Conservation (phyloP, 2,113 vertebrate species). For the Caloenas nicobarica region DNA sequence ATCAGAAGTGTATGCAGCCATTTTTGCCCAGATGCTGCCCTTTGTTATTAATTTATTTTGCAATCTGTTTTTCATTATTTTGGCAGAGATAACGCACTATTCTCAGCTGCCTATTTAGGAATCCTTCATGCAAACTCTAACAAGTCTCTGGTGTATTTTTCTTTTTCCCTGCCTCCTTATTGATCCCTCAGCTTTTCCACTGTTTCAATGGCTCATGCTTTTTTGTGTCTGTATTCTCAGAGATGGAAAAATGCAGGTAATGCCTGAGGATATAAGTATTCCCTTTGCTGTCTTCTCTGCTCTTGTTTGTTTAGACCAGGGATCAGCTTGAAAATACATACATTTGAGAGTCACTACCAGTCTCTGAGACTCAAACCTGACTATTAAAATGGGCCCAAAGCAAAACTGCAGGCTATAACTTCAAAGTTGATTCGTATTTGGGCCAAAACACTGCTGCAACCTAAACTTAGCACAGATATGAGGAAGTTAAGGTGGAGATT, state of each 20-base stretch:
- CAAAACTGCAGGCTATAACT: background rate
- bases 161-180: background rate
- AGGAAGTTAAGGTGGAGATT: background rate
- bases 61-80: conserved; percentile 41
- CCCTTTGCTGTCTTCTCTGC: background rate
- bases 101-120: conserved; percentile 15
- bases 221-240: background rate
- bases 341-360: background rate
- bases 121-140: background rate
- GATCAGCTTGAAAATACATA: background rate
- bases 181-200: background rate
- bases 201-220: background rate
- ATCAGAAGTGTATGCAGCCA: background rate
- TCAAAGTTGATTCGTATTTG: background rate
- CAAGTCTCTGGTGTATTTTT: background rate
- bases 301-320: background rate
- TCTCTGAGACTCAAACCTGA: background rate
- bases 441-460: background rate
- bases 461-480: background rate
- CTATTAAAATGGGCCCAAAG: background rate
- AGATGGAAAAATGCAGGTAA: background rate
- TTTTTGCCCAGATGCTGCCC: conserved; percentile 31
- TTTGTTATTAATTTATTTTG: conserved; percentile 52
- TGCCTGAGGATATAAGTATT: background rate
- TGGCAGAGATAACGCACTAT: background rate